phyloP scores from a whole-genome alignment of 2,888 invertebrate species.

The Caradrina clavipalpis region DNA sequence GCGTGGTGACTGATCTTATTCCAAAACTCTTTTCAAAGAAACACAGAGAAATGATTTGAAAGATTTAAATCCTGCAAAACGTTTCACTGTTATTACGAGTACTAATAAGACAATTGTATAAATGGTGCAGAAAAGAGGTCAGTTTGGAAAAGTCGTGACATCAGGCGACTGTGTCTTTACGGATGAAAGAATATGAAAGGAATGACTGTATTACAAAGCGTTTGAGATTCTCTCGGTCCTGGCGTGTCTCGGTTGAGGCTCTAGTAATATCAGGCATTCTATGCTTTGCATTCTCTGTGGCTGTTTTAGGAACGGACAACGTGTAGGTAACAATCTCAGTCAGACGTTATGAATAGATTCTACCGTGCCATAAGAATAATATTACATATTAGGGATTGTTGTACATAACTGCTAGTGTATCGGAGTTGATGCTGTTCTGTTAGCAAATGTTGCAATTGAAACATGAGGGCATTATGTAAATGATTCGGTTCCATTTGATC shows the following conservation, averaged over 20 bases:
- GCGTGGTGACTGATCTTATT: neutral
- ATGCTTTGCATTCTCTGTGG: neutral
- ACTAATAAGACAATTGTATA: conserved; percentile 5
- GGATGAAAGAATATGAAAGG: conserved; percentile 3
- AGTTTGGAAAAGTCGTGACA: neutral
- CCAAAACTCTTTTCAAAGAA: neutral
- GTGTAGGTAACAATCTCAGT: neutral
- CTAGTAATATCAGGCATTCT: conserved; percentile 2
- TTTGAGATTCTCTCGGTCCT: conserved; percentile 19
- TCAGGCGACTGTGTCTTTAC: neutral
- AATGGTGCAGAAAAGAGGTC: conserved; percentile 4
- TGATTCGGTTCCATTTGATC: conserved; percentile 1
- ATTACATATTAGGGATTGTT: conserved; percentile 2
- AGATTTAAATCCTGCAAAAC: neutral
- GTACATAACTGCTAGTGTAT: neutral
- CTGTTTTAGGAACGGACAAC: neutral
- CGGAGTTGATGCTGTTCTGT: neutral
- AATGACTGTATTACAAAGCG: conserved; percentile 25
- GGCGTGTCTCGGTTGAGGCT: neutral
- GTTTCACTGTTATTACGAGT: conserved; percentile 1
- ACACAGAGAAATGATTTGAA: no score
- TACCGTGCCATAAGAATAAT: no score
- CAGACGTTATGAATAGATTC: neutral
- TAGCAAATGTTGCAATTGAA: conserved; percentile 9
- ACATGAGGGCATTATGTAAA: conserved; percentile 34